Evolutionary conservation across 2,113 vertebrate genomes (phyloP).

Genomic region (Misgurnus anguillicaudatus): DNA sequence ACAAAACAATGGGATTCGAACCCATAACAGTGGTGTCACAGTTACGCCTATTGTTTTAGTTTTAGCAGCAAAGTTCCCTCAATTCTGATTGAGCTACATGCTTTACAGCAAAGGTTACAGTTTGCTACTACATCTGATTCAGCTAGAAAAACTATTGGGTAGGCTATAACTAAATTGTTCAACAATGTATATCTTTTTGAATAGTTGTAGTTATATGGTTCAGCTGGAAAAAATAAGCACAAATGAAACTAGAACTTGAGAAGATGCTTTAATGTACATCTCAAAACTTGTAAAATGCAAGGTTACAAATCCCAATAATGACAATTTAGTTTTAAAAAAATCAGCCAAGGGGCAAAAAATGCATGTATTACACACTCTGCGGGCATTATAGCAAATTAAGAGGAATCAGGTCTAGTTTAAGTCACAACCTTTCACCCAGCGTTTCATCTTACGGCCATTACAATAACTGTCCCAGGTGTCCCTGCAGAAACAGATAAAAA

Average conservation of each 20-base stretch:
- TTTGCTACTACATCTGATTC: too few species aligned
- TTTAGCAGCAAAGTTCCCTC: too few species aligned
- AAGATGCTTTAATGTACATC: slow-evolving; percentile 6
- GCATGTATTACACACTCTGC: background rate
- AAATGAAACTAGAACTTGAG: background rate
- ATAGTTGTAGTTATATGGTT: too few species aligned
- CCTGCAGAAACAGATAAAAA: slow-evolving; percentile 39
- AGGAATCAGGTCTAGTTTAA: background rate
- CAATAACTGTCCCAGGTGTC: slow-evolving; percentile 54
- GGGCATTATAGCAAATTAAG: background rate
- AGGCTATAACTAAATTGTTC: too few species aligned
- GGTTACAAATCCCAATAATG: background rate
- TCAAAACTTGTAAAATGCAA: background rate
- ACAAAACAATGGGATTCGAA: too few species aligned
- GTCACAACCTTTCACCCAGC: slow-evolving; percentile 52
- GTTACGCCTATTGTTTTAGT: too few species aligned
- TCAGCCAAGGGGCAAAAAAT: background rate
- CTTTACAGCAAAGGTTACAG: too few species aligned
- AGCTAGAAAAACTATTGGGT: too few species aligned
- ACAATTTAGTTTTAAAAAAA: background rate
- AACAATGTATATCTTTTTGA: background rate
- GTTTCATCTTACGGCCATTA: slow-evolving; percentile 42
- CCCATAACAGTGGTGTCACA: too few species aligned
- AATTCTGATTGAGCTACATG: too few species aligned
- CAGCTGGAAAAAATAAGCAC: background rate